Evolutionary conservation across 2,113 vertebrate species (phyloP).

Genomic region (Empidonax alnorum): DNA sequence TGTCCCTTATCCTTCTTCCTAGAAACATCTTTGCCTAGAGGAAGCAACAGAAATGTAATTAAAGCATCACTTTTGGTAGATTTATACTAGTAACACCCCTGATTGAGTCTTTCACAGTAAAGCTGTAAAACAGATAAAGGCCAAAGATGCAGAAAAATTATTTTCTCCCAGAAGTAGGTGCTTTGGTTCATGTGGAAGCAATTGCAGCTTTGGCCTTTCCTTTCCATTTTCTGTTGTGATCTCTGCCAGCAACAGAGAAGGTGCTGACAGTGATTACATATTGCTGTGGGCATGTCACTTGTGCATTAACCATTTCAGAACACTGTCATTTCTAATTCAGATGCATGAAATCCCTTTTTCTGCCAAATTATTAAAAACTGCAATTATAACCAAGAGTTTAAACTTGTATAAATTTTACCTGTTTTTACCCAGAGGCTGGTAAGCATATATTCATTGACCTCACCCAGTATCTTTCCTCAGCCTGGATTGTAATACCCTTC

Average conservation of each 20-base stretch:
- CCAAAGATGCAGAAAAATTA: background rate
- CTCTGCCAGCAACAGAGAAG: background rate
- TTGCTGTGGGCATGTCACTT: background rate
- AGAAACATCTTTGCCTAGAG: background rate
- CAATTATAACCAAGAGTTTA: background rate
- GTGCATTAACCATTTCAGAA: background rate
- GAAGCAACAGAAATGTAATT: background rate
- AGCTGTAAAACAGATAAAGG: background rate
- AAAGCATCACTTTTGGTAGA: background rate
- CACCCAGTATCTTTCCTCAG: background rate
- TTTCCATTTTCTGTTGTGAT: background rate
- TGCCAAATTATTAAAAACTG: background rate
- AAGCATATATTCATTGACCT: background rate
- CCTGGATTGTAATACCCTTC: background rate
- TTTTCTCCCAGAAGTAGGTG: background rate
- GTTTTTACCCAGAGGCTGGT: background rate
- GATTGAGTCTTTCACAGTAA: background rate
- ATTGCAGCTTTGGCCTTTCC: background rate
- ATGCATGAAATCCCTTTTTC: background rate
- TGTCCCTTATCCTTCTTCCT: background rate
- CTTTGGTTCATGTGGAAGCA: background rate
- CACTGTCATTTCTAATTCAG: background rate
- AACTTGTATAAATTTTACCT: background rate
- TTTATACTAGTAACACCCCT: background rate
- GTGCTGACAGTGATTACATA: background rate